phyloP scores from a whole-genome alignment of 2,797 vertebrate genomes.

The Pempheris klunzingeri region DNA sequence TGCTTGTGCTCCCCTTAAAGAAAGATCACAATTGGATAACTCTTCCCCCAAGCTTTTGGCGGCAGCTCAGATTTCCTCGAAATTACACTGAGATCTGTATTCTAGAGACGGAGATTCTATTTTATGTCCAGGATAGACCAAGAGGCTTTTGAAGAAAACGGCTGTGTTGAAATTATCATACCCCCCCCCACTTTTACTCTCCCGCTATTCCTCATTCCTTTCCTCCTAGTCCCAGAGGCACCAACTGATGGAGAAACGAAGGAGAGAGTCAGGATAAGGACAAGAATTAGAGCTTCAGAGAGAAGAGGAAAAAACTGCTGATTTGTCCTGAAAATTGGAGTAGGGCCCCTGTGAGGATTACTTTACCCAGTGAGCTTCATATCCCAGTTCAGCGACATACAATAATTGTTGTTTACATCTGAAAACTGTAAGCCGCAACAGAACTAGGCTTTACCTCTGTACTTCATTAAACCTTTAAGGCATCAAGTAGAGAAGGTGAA shows the following conservation, averaged over 20 bases:
- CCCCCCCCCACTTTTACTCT: conserved; percentile 45
- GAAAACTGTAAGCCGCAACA: conserved; percentile 14
- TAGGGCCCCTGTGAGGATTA: conserved; percentile 48
- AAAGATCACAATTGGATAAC: conserved; percentile 58
- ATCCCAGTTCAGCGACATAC: conserved; percentile 28
- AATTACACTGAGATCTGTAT: conserved; percentile 66
- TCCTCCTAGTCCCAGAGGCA: conserved; percentile 68
- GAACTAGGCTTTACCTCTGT: conserved; percentile 20
- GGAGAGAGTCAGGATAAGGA: conserved; percentile 82
- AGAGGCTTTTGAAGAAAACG: conserved; percentile 65
- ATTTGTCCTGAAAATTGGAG: conserved; percentile 57
- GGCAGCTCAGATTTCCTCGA: conserved; percentile 65
- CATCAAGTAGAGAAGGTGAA: conserved; percentile 33
- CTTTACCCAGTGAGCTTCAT: conserved; percentile 27
- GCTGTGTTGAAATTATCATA: conserved; percentile 64
- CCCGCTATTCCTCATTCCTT: conserved; percentile 56
- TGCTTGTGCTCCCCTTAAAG: conserved; percentile 38
- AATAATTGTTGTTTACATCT: conserved; percentile 43
- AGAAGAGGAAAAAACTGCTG: conserved; percentile 63
- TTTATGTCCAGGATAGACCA: conserved; percentile 61
- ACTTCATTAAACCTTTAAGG: conserved; percentile 16
- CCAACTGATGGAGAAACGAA: conserved; percentile 83
- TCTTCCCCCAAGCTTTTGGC: conserved; percentile 52
- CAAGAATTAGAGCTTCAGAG: conserved; percentile 63
- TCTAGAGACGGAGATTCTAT: conserved; percentile 63